These are phyloP conservation scores for Platichthys stellatus DNA, from an alignment of 2,113 vertebrate genomes.

Conservation along the genomic window DNA sequence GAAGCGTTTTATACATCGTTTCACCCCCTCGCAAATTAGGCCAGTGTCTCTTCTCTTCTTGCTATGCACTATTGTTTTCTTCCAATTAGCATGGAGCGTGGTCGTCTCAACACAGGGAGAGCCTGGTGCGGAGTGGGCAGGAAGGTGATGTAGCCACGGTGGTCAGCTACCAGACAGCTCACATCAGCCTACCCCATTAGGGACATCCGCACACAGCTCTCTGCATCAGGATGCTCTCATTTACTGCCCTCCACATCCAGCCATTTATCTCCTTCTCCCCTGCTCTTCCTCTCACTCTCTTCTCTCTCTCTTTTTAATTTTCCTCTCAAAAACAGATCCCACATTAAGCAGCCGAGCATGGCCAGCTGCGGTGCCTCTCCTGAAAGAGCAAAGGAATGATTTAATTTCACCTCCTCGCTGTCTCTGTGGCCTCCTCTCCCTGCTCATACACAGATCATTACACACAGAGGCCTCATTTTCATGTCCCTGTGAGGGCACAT, in stretches of 20 bases:
- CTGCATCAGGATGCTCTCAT: constrained; percentile 78
- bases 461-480: constrained; percentile 82
- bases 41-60: constrained; percentile 59
- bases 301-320: constrained; percentile 77
- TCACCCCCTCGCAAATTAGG: constrained; percentile 67
- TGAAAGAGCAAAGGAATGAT: constrained; percentile 78
- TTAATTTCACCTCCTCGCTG: constrained; percentile 75
- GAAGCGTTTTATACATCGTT: constrained; percentile 65
- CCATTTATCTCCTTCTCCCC: constrained; percentile 76
- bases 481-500: constrained; percentile 75
- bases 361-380: constrained; percentile 67
- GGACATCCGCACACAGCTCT: constrained; percentile 69
- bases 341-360: constrained; percentile 75
- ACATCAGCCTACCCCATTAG: constrained; percentile 73
- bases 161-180: constrained; percentile 72
- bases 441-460: constrained; percentile 84
- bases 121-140: constrained; percentile 57
- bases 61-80: constrained; percentile 68
- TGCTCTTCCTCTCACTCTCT: constrained; percentile 34
- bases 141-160: constrained; percentile 46
- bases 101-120: constrained; percentile 44
- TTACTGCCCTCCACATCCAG: constrained; percentile 75
- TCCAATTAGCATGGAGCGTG: constrained; percentile 69
- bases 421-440: constrained; percentile 75
- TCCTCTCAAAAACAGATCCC: constrained; percentile 77